phyloP scores from a whole-genome alignment of 2,797 vertebrate genomes.

The Nannoperca australis region DNA sequence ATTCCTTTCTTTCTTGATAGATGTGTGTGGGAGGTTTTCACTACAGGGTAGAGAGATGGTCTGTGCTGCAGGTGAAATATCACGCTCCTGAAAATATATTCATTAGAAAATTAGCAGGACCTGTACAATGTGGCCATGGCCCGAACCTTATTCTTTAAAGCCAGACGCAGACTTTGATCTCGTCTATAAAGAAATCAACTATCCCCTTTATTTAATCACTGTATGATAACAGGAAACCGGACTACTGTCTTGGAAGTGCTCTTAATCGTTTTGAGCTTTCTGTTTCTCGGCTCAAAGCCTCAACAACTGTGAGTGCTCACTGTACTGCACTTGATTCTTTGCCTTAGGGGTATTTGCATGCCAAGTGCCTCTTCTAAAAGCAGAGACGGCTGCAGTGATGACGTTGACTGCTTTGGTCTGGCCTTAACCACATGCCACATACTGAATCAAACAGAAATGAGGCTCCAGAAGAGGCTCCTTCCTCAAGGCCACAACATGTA shows the following conservation, averaged over 20 bases:
- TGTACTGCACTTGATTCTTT: slow-evolving; percentile 43
- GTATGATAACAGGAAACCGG: slow-evolving; percentile 26
- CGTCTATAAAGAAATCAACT: slow-evolving; percentile 23
- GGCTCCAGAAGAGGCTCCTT: slow-evolving; percentile 28
- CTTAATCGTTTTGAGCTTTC: slow-evolving; percentile 27
- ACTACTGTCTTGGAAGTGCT: slow-evolving; percentile 27
- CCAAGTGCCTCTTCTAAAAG: slow-evolving; percentile 50
- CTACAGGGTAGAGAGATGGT: slow-evolving; percentile 37
- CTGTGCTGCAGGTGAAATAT: slow-evolving; percentile 55
- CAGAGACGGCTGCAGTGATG: slow-evolving; percentile 27
- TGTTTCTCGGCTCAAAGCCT: slow-evolving; percentile 43
- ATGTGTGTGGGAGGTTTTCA: slow-evolving; percentile 62
- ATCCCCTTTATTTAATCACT: slow-evolving; percentile 34
- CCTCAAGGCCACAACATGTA: slow-evolving; percentile 12
- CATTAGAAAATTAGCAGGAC: slow-evolving; percentile 20
- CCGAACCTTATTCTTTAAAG: slow-evolving; percentile 3
- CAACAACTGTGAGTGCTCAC: slow-evolving; percentile 28
- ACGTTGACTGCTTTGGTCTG: slow-evolving; percentile 27
- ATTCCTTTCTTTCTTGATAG: slow-evolving; percentile 61
- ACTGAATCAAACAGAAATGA: slow-evolving; percentile 26
- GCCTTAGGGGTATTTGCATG: slow-evolving; percentile 33
- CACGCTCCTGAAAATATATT: slow-evolving; percentile 22
- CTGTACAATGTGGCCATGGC: slow-evolving; percentile 10
- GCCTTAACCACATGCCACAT: slow-evolving; percentile 25
- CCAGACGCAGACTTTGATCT: slow-evolving; percentile 52